Percentiles rank a stretch among this genome's conserved stretches.
These are phyloP conservation scores for Allophyes oxyacanthae DNA, from an alignment of 2,888 invertebrate species.

Conservation along the genomic window DNA sequence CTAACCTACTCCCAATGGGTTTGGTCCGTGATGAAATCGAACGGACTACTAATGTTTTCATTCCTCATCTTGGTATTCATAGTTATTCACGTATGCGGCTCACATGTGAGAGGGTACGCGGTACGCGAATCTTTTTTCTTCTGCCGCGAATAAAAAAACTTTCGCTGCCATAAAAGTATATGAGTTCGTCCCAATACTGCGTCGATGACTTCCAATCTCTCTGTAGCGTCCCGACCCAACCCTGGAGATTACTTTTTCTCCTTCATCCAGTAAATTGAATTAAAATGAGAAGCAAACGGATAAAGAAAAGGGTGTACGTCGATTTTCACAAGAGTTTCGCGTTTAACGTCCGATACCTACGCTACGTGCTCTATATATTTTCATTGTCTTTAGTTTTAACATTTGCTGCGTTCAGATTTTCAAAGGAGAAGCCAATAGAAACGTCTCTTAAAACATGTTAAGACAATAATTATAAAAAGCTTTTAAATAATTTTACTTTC, in stretches of 20 bases:
- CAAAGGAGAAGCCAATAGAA: neutral
- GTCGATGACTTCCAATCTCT: conserved; percentile 88
- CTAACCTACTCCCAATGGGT: conserved; percentile 60
- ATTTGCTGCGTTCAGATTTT: neutral
- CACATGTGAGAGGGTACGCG: conserved; percentile 71
- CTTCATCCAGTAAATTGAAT: conserved; percentile 88
- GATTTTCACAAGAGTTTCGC: conserved; percentile 80
- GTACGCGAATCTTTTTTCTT: conserved; percentile 83
- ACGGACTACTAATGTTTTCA: conserved; percentile 75
- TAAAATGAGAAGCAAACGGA: conserved; percentile 87
- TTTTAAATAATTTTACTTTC: no score
- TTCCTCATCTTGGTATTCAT: conserved; percentile 71
- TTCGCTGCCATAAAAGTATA: conserved; percentile 86
- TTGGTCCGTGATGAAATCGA: conserved; percentile 69
- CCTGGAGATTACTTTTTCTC: conserved; percentile 87
- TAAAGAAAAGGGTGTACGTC: conserved; percentile 83
- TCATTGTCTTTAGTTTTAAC: conserved; percentile 57
- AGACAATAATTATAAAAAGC: no score
- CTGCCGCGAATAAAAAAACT: conserved; percentile 85
- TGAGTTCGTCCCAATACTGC: conserved; percentile 88
- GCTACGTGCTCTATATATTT: conserved; percentile 62
- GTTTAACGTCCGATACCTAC: conserved; percentile 71
- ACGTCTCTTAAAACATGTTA: no score
- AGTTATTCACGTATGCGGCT: conserved; percentile 75
- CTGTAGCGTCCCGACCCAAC: conserved; percentile 85